Base-by-base conservation (phyloP, 2,113 vertebrate species). In the Cyprinodon brontotheroides region DNA sequence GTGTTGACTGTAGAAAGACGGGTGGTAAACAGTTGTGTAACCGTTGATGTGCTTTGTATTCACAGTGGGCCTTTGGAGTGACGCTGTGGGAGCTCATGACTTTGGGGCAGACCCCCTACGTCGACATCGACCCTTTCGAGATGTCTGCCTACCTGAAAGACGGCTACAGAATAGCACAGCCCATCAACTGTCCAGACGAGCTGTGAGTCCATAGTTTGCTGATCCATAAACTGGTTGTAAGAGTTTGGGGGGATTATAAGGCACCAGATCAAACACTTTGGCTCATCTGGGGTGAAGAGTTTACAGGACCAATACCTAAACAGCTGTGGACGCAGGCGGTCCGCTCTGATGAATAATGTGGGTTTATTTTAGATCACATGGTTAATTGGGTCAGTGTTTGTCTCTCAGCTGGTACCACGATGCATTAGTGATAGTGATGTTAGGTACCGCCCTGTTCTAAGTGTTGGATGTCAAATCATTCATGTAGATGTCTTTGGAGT, bases 71-170 rank as follows among this genome's bases (percentile, higher is more conserved):
- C 69, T 99, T 99, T 0, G 98, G 98, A 67, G 98, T 99, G 81
- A 97, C 96, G 0, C 92, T 99, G 81, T 99, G 98, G 98, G 98
- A 99, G 80, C 93, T 99, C 84, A 99, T 99, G 98, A 99, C 98
- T 3, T 90, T 99, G 89, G 98, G 98, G 59, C 98, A 99, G 92
- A 99, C 98, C 0, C 98, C 98, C 0, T 99, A 99, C 1, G 97
- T 99, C 3, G 98, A 99, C 89, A 98, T 99, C 0, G 98, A 99
- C 90, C 98, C 98, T 39, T 99, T 99, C 47, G 98, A 99, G 94
- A 99, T 99, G 98, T 98, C 97, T 0, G 97, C 97, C 4, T 99
- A 99, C 91, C 93, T 99, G 88, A 99, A 99, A 91, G 98, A 99
- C 2, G 98, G 98, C 48, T 99, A 98, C 94, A 95, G 97, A 86